A percentile compares a stretch with the other conserved stretches of the same genome.
Conservation (phyloP, 1,140 invertebrate genomes). For the Linepithema humile region DNA sequence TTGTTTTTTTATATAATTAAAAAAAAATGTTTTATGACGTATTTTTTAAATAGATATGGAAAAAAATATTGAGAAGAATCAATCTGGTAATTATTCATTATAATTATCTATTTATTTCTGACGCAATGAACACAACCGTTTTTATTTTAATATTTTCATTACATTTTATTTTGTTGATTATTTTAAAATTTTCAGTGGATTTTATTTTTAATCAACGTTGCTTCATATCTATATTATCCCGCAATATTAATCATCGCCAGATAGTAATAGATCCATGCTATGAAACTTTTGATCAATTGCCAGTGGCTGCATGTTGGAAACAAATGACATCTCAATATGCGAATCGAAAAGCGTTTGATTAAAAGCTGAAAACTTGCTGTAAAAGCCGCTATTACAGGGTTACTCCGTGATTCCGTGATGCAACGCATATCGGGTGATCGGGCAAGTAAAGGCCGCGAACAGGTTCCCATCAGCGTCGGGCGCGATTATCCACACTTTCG, state of each 20-base stretch:
- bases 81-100: neutral
- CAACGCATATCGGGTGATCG: conserved; percentile 57
- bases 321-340: conserved; percentile 38
- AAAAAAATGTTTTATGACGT: neutral
- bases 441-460: conserved; percentile 57
- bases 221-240: neutral
- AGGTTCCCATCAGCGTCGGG: conserved; percentile 39
- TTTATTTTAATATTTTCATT: neutral
- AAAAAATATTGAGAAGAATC: neutral
- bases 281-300: neutral
- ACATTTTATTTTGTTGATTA: neutral
- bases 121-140: neutral
- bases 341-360: conserved; percentile 11
- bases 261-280: neutral
- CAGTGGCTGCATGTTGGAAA: neutral
- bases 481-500: conserved; percentile 65
- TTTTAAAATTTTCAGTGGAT: neutral
- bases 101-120: neutral
- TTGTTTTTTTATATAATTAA: no score
- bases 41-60: neutral
- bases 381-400: conserved; percentile 43
- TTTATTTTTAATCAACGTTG: neutral
- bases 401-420: neutral
- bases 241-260: neutral
- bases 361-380: conserved; percentile 14